phyloP scores from a whole-genome alignment of 2,113 vertebrate genomes.

The Ageneiosus marmoratus region DNA sequence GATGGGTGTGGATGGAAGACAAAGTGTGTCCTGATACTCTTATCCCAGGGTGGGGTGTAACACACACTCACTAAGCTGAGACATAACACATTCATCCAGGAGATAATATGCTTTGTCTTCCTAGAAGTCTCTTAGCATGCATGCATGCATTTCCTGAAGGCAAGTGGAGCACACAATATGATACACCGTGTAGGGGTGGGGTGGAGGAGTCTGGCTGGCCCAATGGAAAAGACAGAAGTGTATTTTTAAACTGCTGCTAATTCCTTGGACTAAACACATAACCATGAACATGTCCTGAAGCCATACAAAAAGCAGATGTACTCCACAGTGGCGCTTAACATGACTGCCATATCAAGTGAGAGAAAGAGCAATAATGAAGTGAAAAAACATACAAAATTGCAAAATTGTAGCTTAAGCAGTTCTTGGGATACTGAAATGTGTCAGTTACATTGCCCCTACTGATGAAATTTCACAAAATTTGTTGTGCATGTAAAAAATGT shows the following conservation, averaged over 20 bases:
- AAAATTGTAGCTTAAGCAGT: too few relatives aligned
- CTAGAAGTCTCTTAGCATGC: slow-evolving; percentile 17
- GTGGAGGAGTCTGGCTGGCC: background rate
- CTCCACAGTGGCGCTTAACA: too few relatives aligned
- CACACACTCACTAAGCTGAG: slow-evolving; percentile 24
- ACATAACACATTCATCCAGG: slow-evolving; percentile 29
- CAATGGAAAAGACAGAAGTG: slow-evolving; percentile 22
- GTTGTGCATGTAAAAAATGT: too few relatives aligned
- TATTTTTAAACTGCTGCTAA: slow-evolving; percentile 33
- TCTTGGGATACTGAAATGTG: too few relatives aligned
- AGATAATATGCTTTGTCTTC: slow-evolving; percentile 32
- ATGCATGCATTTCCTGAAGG: slow-evolving; percentile 21
- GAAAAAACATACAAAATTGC: too few relatives aligned
- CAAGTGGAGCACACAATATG: background rate
- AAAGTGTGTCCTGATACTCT: slow-evolving; percentile 39
- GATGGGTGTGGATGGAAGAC: slow-evolving; percentile 43
- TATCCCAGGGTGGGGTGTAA: slow-evolving; percentile 26
- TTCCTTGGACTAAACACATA: slow-evolving; percentile 1
- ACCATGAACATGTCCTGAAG: slow-evolving; percentile 4
- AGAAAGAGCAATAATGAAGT: too few relatives aligned
- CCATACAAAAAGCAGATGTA: background rate
- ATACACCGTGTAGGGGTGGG: background rate
- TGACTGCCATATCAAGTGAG: too few relatives aligned
- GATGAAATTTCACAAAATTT: too few relatives aligned
- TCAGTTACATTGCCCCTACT: too few relatives aligned